Percentiles rank a stretch among this genome's conserved stretches.
Conservation (phyloP, 64 coral and sea anemone species). For the Exaiptasia diaphana region DNA sequence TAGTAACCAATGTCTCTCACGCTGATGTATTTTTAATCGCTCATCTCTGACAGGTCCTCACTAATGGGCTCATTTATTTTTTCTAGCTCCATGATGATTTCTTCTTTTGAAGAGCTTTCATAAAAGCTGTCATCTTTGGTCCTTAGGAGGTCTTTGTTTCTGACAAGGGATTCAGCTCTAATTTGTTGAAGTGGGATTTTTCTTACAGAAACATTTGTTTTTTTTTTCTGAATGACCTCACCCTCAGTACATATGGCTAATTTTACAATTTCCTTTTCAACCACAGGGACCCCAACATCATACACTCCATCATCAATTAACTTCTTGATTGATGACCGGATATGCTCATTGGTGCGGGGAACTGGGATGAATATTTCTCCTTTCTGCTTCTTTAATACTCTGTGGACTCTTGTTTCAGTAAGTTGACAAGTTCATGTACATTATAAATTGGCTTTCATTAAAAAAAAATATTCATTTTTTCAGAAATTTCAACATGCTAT, state of each 20-base stretch:
- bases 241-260: constrained; percentile 5
- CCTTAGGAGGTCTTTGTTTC: constrained; percentile 19
- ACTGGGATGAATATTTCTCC: constrained; percentile 22
- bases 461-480: too few relatives aligned
- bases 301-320: constrained; percentile 19
- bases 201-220: constrained; percentile 2
- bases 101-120: neutral
- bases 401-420: too few relatives aligned
- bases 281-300: constrained; percentile 6
- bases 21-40: neutral
- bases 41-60: neutral
- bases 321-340: neutral
- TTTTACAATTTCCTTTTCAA: neutral
- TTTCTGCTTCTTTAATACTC: constrained; percentile 18
- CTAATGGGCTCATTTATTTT: constrained; percentile 25
- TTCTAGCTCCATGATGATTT: neutral
- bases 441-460: too few relatives aligned
- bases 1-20: constrained; percentile 8
- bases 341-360: neutral
- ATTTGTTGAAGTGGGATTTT: constrained; percentile 24
- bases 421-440: too few relatives aligned
- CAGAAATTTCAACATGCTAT: too few relatives aligned
- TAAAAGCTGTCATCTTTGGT: constrained; percentile 2
- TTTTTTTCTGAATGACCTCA: neutral
- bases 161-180: neutral